phyloP scores from a whole-genome alignment of 2,113 vertebrate genomes.

The Machaerirhynchus nigripectus region DNA sequence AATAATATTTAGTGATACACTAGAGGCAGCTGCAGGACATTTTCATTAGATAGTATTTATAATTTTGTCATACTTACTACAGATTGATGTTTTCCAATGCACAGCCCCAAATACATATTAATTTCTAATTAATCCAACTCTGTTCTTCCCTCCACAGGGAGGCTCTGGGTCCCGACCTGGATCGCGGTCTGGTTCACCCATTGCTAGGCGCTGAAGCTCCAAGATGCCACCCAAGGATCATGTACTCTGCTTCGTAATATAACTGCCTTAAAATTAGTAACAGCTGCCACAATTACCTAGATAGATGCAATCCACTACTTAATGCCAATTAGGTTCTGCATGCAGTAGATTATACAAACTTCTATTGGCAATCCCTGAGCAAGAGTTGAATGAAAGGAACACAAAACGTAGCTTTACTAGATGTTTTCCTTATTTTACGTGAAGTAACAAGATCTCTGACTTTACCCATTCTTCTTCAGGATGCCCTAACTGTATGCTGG shows the following conservation, averaged over 20 bases:
- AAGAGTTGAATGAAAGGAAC: slow-evolving; percentile 50
- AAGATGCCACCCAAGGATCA: neutral
- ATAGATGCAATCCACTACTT: slow-evolving; percentile 59
- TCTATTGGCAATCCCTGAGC: slow-evolving; percentile 57
- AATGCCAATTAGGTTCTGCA: slow-evolving; percentile 48
- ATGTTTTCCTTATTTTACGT: slow-evolving; percentile 12
- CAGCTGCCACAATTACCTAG: slow-evolving; percentile 19
- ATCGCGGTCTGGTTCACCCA: slow-evolving; percentile 85
- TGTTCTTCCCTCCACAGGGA: slow-evolving; percentile 75
- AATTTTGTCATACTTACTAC: neutral
- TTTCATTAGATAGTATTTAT: neutral
- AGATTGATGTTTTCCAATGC: neutral
- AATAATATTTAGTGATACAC: neutral
- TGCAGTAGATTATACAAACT: slow-evolving; percentile 30
- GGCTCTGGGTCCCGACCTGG: slow-evolving; percentile 76
- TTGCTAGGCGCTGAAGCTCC: slow-evolving; percentile 88
- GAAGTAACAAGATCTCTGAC: slow-evolving; percentile 25
- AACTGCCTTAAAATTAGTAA: slow-evolving; percentile 62
- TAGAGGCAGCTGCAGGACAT: neutral
- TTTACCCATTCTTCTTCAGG: slow-evolving; percentile 18
- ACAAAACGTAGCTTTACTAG: slow-evolving; percentile 18
- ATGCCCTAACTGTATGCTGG: slow-evolving; percentile 37
- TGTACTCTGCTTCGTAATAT: slow-evolving; percentile 67
- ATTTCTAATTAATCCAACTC: neutral
- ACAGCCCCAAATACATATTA: neutral